Evolutionary conservation across 2,888 invertebrate species (phyloP), one percentile per base, ranked within the genome.

Genomic region (Lycaena phlaeas): DNA sequence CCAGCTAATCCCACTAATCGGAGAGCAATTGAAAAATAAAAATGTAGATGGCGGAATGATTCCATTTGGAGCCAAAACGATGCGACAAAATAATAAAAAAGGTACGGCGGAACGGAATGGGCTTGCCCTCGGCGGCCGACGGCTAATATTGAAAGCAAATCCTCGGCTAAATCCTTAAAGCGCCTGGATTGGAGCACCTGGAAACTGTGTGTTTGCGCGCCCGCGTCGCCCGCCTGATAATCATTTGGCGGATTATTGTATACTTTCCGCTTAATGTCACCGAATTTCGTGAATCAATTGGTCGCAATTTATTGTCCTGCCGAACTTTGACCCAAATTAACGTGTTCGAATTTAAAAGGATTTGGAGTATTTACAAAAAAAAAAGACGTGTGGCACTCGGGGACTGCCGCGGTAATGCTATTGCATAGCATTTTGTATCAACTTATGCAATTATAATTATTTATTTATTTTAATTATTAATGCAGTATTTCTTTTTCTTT

Each of bases 131-230:
- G 71, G 67, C 58, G 73, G 69, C 72, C 74, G 70, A 64, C 68
- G 73, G 72, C 82, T 85, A 82, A 85, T 85, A 85, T 85, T 85
- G 85, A 85, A 85, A 85, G 78, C 85, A 84, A 85, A 85, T 82
- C 85, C 85, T 74, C 77, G 68, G 55, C 69, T 85, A 85, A 85
- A 81, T 71, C 85, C 85, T 85, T 84, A 84, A 84, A 84, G 84
- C 85, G 78, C 71, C 68, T 61, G 75, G 79, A 71, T 77, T 66
- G 64, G 65, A 72, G 72, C 81, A 85, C 85, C 85, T 85, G 85
- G 75, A 76, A 79, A 78, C 72, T 72, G 75, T 72, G 69, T 78
- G 73, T 74, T 70, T 64, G 68, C 66, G 59, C 57, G 51, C 61
- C 62, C 57, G 56, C 54, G 57, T 55, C 61, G 56, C 53, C 55